These are phyloP conservation scores for Aphodius sticticus DNA, from an alignment of 2,888 invertebrate genomes.

Conservation along the genomic window DNA sequence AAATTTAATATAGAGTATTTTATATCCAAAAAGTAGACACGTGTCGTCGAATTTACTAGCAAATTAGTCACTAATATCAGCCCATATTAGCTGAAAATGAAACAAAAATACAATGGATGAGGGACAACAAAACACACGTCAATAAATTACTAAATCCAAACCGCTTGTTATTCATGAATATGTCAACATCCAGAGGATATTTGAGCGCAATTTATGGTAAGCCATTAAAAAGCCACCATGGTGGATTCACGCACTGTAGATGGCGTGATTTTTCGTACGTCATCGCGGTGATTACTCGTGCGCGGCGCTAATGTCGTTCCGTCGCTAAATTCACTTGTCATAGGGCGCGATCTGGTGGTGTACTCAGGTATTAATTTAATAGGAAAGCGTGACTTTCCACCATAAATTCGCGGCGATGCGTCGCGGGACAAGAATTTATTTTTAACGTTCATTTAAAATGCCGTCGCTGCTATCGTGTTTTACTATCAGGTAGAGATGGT, in stretches of 20 bases:
- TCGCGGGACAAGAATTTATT: background rate
- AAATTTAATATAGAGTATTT: too few relatives aligned
- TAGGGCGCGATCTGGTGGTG: background rate
- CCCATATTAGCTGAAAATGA: background rate
- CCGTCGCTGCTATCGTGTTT: too few relatives aligned
- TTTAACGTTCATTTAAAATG: background rate
- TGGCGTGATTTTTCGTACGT: background rate
- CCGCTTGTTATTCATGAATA: background rate
- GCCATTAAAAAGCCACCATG: background rate
- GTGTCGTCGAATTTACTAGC: too few relatives aligned
- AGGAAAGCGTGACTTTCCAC: background rate
- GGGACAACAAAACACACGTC: background rate
- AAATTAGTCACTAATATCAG: background rate
- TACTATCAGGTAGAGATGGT: too few relatives aligned
- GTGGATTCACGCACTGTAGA: background rate
- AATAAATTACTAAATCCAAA: background rate
- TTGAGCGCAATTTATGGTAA: background rate
- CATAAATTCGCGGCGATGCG: background rate
- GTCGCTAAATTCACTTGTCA: background rate
- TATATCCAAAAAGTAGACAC: too few relatives aligned
- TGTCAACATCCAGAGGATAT: background rate
- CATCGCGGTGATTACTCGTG: background rate
- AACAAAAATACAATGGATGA: too few relatives aligned
- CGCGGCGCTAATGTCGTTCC: background rate
- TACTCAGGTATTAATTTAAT: constrained; percentile 4